Conservation (phyloP, 2,888 invertebrate species). For the Xanthia icteritia region DNA sequence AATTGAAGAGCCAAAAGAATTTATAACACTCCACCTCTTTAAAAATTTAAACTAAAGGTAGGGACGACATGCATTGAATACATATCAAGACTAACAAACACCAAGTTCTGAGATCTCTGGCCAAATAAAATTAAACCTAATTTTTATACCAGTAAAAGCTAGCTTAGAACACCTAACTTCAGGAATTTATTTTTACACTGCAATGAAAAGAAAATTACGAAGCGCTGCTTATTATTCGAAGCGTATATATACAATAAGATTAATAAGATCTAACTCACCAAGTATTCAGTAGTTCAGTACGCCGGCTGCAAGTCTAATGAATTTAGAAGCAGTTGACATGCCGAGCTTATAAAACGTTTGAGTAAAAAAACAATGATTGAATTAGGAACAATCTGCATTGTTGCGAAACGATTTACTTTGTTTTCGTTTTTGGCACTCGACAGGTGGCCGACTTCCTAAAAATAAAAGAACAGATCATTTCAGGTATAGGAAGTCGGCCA, state of each 20-base stretch:
- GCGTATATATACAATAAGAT: neutral
- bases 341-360: conserved; percentile 73
- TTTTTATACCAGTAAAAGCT: neutral
- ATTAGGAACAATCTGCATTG: conserved; percentile 77
- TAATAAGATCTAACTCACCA: conserved; percentile 46
- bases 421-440: conserved; percentile 53
- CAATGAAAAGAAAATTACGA: conserved; percentile 45
- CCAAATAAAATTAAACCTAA: no score
- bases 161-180: conserved; percentile 10
- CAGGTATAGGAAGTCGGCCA: neutral
- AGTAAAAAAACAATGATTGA: conserved; percentile 45
- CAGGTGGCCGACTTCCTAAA: conserved; percentile 53
- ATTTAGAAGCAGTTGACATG: conserved; percentile 60
- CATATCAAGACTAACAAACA: neutral
- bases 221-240: conserved; percentile 49
- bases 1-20: neutral
- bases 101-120: no score
- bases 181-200: conserved; percentile 34
- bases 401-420: conserved; percentile 68
- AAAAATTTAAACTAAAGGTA: neutral
- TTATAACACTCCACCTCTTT: neutral
- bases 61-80: neutral
- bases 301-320: conserved; percentile 62
- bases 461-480: no score
- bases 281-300: conserved; percentile 38